Conservation (phyloP, 2,888 invertebrate species). For the Steinernema carpocapsae region DNA sequence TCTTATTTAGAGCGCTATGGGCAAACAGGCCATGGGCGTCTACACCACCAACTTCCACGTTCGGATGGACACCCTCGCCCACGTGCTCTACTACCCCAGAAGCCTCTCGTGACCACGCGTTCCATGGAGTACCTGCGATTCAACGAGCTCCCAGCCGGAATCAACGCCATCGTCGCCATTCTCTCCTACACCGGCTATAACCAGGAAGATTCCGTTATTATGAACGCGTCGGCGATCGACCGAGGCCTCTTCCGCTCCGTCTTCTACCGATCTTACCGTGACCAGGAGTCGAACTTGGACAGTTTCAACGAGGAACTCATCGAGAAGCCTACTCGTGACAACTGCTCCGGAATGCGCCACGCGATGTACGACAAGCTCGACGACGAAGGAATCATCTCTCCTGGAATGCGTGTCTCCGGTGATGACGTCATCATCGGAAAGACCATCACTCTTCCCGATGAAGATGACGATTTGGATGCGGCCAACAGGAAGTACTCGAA, state of each 20-base stretch:
- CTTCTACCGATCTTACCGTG: slow-evolving; percentile 94
- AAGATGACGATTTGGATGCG: slow-evolving; percentile 83
- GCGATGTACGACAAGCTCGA: slow-evolving; percentile 98
- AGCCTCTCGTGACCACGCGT: slow-evolving; percentile 94
- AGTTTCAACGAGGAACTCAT: slow-evolving; percentile 90
- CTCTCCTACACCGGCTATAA: slow-evolving; percentile 99
- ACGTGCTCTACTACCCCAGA: slow-evolving; percentile 99
- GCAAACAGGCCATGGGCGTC: too few relatives aligned
- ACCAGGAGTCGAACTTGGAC: slow-evolving; percentile 88
- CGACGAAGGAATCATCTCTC: slow-evolving; percentile 98
- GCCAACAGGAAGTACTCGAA: slow-evolving; percentile 73
- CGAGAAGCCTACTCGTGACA: slow-evolving; percentile 92
- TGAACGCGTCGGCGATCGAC: slow-evolving; percentile 97
- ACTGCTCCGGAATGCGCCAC: slow-evolving; percentile 75
- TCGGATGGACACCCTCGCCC: slow-evolving; percentile 98
- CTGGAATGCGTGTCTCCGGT: slow-evolving; percentile 96
- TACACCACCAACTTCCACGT: slow-evolving; percentile 99
- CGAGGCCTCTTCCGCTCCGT: slow-evolving; percentile 90
- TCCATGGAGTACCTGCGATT: slow-evolving; percentile 97
- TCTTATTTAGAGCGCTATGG: slow-evolving; percentile 88
- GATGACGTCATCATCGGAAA: slow-evolving; percentile 97
- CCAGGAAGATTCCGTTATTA: slow-evolving; percentile 98
- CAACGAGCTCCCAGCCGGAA: slow-evolving; percentile 75
- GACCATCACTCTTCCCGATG: slow-evolving; percentile 65
- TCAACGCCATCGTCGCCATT: slow-evolving; percentile 98